These are phyloP conservation scores for Nematolebias whitei DNA, from an alignment of 2,113 vertebrate species.

Conservation along the genomic window DNA sequence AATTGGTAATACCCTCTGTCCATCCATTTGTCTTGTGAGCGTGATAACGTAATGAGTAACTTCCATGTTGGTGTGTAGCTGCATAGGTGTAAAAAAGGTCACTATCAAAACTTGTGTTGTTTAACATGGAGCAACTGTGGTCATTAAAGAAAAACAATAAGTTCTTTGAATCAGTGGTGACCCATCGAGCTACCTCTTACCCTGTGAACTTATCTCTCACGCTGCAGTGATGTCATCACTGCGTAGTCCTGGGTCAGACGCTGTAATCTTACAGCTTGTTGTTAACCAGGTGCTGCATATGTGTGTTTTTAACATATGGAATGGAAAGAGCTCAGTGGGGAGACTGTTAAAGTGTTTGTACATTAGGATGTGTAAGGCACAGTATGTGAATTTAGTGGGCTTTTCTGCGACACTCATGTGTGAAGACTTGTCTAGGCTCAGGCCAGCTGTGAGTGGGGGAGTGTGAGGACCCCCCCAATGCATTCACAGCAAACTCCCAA, in stretches of 20 bases:
- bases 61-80: no score
- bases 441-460: constrained; percentile 54
- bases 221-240: constrained; percentile 60
- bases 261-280: constrained; percentile 76
- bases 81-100: neutral
- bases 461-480: constrained; percentile 28
- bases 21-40: no score
- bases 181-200: constrained; percentile 15
- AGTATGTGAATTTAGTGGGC: constrained; percentile 36
- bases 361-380: constrained; percentile 18
- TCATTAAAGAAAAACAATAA: constrained; percentile 15
- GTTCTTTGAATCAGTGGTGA: constrained; percentile 5
- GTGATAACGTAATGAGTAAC: no score
- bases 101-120: constrained; percentile 15
- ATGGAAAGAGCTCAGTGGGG: constrained; percentile 23
- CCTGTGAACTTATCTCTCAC: constrained; percentile 41
- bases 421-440: constrained; percentile 58
- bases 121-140: constrained; percentile 20
- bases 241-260: constrained; percentile 41
- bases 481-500: constrained; percentile 67
- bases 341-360: constrained; percentile 34
- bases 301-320: constrained; percentile 49
- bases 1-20: no score
- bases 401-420: constrained; percentile 53
- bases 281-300: constrained; percentile 44